These are phyloP conservation scores for Drosophila subpulchrella DNA, from an alignment of 1,140 invertebrate genomes.

Conservation along the genomic window DNA sequence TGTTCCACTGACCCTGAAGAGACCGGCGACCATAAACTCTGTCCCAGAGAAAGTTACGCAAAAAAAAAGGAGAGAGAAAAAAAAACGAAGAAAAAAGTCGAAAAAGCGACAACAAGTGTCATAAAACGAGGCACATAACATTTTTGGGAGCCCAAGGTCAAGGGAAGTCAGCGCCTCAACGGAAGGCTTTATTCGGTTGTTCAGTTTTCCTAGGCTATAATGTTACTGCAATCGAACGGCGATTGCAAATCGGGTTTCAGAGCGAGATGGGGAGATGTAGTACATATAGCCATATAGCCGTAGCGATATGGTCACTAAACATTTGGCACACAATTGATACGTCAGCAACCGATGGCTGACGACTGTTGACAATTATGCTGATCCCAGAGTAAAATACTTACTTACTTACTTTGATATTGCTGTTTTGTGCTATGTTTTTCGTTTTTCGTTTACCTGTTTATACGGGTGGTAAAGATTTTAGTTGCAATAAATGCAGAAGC, in stretches of 20 bases:
- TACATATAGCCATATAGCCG: constrained; percentile 62
- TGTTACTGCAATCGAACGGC: constrained; percentile 50
- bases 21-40: constrained; percentile 27
- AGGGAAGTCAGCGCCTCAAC: constrained; percentile 54
- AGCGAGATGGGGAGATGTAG: constrained; percentile 17
- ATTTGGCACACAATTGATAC: constrained; percentile 82
- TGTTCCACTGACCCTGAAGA: constrained; percentile 73
- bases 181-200: constrained; percentile 44
- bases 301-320: constrained; percentile 81
- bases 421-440: constrained; percentile 20
- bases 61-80: constrained; percentile 45
- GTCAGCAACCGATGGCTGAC: constrained; percentile 53
- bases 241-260: constrained; percentile 24
- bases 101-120: constrained; percentile 37
- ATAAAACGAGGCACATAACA: constrained; percentile 57
- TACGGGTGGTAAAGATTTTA: constrained; percentile 25
- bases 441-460: constrained; percentile 27
- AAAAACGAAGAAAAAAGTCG: constrained; percentile 20
- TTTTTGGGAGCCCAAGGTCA: constrained; percentile 62
- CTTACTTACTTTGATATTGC: constrained; percentile 14
- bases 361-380: constrained; percentile 74
- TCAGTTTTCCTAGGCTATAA: constrained; percentile 16
- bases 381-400: constrained; percentile 33
- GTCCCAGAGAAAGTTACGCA: constrained; percentile 74
- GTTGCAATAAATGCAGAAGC: constrained; percentile 42